Evolutionary conservation across 2,113 vertebrate species (phyloP).

Genomic region (Lanius ludovicianus): DNA sequence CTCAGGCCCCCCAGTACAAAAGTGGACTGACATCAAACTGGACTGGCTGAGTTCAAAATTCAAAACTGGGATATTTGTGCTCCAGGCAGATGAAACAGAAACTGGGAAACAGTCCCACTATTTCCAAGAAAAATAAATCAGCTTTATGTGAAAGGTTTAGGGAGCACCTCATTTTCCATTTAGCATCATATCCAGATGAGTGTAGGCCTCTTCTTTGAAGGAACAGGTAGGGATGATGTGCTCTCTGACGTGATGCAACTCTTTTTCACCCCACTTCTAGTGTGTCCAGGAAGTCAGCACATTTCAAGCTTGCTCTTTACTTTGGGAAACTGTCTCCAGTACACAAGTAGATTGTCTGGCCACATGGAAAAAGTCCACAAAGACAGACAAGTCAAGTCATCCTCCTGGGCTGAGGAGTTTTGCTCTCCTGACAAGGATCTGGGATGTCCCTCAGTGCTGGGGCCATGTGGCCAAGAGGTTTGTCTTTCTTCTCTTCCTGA

Average conservation of each 20-base stretch:
- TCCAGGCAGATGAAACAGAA: background rate
- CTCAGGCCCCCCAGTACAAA: background rate
- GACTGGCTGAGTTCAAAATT: background rate
- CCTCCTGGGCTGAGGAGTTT: background rate
- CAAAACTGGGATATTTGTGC: background rate
- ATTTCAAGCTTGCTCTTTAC: background rate
- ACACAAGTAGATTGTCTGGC: background rate
- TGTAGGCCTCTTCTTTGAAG: background rate
- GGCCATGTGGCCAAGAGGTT: background rate
- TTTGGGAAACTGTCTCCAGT: background rate
- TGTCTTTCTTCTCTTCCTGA: background rate
- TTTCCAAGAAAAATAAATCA: background rate
- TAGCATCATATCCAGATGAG: background rate
- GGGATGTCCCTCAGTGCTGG: background rate
- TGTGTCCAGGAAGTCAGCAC: too few species aligned
- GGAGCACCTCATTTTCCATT: background rate
- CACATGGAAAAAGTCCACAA: background rate
- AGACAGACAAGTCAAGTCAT: background rate
- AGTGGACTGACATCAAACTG: background rate
- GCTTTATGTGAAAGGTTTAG: background rate
- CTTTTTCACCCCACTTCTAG: background rate
- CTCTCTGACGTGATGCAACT: fast-evolving
- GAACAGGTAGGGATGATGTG: too few species aligned
- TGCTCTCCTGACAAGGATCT: background rate
- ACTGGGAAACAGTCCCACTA: background rate